Percentiles rank a stretch among this genome's conserved stretches.
Evolutionary conservation across 2,797 vertebrate genomes (phyloP).

Genomic region (Steatocranus sp.): DNA sequence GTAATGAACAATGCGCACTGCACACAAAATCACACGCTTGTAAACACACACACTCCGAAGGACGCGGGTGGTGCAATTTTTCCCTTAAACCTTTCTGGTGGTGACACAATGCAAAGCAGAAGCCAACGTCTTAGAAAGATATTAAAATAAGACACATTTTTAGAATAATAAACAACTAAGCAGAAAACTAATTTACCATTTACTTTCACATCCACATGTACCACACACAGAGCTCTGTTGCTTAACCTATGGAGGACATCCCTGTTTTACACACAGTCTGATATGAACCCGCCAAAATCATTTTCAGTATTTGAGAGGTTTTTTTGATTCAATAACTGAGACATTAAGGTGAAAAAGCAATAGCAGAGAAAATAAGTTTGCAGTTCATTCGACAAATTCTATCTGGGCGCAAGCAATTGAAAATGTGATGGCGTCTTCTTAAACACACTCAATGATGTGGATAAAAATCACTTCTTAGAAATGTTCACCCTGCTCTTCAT

Average conservation of each 20-base stretch:
- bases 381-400: background rate
- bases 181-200: background rate
- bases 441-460: constrained; percentile 16
- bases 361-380: background rate
- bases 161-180: background rate
- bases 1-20: constrained; percentile 19
- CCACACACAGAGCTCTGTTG: background rate
- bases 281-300: background rate
- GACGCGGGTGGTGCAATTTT: background rate
- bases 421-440: background rate
- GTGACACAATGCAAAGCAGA: background rate
- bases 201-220: background rate
- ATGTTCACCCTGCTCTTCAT: background rate
- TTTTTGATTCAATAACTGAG: background rate
- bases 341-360: background rate
- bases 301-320: background rate
- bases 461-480: constrained; percentile 10
- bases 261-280: background rate
- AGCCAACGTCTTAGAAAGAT: background rate
- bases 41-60: background rate
- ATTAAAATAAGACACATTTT: background rate
- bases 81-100: background rate
- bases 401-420: background rate
- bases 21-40: background rate
- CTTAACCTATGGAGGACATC: constrained; percentile 7